Conservation (phyloP, 2,113 vertebrate species). For the Malurus melanocephalus region DNA sequence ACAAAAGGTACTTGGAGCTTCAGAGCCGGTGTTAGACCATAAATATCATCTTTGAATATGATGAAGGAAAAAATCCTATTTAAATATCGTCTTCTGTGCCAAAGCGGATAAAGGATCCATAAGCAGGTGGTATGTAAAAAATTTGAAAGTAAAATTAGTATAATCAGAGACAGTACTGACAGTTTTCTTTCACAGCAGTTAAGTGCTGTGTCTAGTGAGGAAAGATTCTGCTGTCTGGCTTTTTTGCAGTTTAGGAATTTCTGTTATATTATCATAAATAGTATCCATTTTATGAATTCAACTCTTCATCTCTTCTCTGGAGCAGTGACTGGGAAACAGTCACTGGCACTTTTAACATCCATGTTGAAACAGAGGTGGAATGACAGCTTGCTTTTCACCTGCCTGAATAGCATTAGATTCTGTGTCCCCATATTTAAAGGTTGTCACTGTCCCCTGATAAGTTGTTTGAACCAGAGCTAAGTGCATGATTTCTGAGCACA, state of each 20-base stretch:
- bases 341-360: not conserved
- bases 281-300: not conserved
- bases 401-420: not conserved
- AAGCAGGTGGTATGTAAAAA: not conserved
- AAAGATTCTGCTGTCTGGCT: not conserved
- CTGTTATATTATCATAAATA: not conserved
- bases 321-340: not conserved
- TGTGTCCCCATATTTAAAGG: not conserved
- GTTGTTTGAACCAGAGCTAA: not conserved
- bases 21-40: not conserved
- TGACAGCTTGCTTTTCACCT: not conserved
- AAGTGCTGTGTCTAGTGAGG: not conserved
- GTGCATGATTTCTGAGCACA: not conserved
- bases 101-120: not conserved
- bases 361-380: not conserved
- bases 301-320: not conserved
- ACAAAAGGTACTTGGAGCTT: not conserved
- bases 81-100: not conserved
- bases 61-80: not conserved
- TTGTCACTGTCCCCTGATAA: not conserved
- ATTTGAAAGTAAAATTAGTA: not conserved
- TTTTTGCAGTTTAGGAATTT: not conserved
- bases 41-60: not conserved
- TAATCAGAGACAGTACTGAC: not conserved
- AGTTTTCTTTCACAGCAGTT: not conserved